phyloP scores from a whole-genome alignment of 2,113 vertebrate genomes.

The Amazona vittata region DNA sequence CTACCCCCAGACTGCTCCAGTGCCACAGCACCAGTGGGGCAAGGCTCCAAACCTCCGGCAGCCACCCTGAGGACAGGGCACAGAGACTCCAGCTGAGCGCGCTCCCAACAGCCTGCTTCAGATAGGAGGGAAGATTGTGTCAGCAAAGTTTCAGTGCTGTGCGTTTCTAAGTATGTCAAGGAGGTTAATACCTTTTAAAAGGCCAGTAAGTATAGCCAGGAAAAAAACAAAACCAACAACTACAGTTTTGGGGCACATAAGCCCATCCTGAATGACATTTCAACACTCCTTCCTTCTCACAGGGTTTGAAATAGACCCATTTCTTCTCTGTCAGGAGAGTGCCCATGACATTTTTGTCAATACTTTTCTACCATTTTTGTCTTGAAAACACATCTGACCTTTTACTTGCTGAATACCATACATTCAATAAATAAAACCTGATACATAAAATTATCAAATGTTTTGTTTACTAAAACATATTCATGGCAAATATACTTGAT shows the following conservation, averaged over 20 bases:
- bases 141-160: background rate
- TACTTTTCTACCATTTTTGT: background rate
- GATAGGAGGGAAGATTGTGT: background rate
- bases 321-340: background rate
- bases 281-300: background rate
- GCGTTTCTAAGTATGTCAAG: background rate
- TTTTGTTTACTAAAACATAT: background rate
- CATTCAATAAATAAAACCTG: background rate
- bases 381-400: background rate
- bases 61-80: background rate
- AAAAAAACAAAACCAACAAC: background rate
- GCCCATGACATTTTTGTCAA: background rate
- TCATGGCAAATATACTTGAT: background rate
- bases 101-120: background rate
- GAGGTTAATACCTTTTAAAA: background rate
- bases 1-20: background rate
- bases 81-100: background rate
- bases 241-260: background rate
- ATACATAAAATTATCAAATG: background rate
- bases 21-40: fast-evolving
- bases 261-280: background rate
- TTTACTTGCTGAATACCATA: background rate
- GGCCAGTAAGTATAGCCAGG: background rate
- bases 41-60: background rate
- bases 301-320: background rate